Evolutionary conservation across 2,113 vertebrate species (phyloP).

Genomic region (Oriolus oriolus): DNA sequence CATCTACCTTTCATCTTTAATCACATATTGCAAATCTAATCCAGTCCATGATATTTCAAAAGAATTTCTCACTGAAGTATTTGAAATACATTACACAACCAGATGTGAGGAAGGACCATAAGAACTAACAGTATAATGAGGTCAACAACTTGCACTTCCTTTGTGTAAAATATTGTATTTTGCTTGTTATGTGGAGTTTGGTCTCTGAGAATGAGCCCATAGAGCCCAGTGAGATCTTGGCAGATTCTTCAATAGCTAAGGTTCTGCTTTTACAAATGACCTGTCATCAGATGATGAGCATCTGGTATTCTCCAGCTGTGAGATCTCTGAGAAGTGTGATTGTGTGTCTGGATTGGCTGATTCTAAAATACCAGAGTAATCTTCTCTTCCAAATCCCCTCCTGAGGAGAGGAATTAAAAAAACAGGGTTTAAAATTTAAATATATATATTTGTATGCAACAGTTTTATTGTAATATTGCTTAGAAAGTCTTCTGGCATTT

Average conservation of each 20-base stretch:
- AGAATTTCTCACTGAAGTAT: neutral
- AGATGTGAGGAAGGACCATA: neutral
- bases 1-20: neutral
- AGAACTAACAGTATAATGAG: neutral
- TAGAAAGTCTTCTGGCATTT: neutral
- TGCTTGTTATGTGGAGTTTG: neutral
- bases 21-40: neutral
- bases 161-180: neutral
- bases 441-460: neutral
- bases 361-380: neutral
- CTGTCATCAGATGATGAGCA: neutral
- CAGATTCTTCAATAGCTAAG: neutral
- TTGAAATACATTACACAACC: neutral
- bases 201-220: neutral
- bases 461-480: neutral
- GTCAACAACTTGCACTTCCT: neutral
- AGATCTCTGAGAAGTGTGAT: neutral
- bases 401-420: neutral
- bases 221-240: neutral
- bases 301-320: neutral
- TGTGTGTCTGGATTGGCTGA: neutral
- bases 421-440: accelerated
- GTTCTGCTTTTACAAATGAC: neutral
- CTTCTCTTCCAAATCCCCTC: accelerated
- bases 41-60: neutral